Evolutionary conservation across 2,888 invertebrate genomes (phyloP).

Genomic region (Globia sparganii): DNA sequence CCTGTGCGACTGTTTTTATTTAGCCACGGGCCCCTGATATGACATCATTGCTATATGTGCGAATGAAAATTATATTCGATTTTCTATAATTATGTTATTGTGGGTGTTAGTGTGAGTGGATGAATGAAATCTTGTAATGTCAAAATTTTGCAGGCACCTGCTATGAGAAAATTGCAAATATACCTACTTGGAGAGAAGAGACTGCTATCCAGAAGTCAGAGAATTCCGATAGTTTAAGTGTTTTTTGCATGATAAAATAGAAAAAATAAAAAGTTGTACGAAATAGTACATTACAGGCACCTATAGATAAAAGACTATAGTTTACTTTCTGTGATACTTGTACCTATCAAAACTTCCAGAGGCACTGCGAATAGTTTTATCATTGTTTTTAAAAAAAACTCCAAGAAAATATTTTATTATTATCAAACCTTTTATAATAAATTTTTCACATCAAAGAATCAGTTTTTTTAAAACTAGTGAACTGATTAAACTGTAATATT

Average conservation of each 20-base stretch:
- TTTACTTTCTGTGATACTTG: neutral
- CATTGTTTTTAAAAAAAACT: conserved; percentile 1
- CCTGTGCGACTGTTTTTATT: no score
- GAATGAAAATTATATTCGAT: neutral
- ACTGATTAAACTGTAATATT: conserved; percentile 37
- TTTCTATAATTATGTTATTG: neutral
- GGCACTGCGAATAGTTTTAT: neutral
- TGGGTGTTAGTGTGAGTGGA: neutral
- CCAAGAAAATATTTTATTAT: conserved; percentile 22
- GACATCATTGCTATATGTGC: neutral
- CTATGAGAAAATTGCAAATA: neutral
- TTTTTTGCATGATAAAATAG: neutral
- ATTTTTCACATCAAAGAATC: conserved; percentile 11
- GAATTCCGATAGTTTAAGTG: neutral
- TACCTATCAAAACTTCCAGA: neutral
- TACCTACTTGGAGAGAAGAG: neutral
- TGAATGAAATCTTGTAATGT: neutral
- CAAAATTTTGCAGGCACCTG: neutral
- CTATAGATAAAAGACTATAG: neutral
- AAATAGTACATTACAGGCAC: neutral
- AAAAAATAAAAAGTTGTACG: neutral
- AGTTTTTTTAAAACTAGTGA: conserved; percentile 14
- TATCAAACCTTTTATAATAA: conserved; percentile 22
- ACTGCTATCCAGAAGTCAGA: neutral
- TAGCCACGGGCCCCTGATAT: no score